phyloP scores from a whole-genome alignment of 2,888 invertebrate genomes.

The Digitonthophagus gazella region DNA sequence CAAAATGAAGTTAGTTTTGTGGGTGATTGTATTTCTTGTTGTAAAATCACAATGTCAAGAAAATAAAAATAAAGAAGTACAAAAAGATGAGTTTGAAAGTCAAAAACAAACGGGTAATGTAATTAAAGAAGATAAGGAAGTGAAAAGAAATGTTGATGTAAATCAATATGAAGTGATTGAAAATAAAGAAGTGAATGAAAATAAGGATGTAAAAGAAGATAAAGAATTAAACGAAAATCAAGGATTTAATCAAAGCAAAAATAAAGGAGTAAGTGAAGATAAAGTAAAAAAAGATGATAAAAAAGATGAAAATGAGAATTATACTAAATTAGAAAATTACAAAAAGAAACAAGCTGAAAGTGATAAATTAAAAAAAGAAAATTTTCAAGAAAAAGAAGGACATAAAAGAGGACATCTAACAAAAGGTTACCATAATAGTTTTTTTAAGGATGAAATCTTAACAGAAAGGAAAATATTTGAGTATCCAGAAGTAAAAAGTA shows the following conservation, averaged over 20 bases:
- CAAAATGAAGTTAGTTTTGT: neutral
- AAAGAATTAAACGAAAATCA: neutral
- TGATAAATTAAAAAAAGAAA: slow-evolving; percentile 65
- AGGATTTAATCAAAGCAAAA: neutral
- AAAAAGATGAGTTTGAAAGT: neutral
- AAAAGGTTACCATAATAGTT: slow-evolving; percentile 75
- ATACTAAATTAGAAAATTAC: slow-evolving; percentile 56
- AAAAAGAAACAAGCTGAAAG: slow-evolving; percentile 65
- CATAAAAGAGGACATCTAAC: slow-evolving; percentile 77
- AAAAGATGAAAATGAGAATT: slow-evolving; percentile 60
- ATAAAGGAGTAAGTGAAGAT: too few species aligned
- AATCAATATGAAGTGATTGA: too few species aligned
- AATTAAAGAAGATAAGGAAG: neutral
- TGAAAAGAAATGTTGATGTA: too few species aligned
- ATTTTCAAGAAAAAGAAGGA: slow-evolving; percentile 72
- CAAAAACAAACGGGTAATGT: neutral
- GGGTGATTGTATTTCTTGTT: neutral
- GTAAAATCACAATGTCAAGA: neutral
- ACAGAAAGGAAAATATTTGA: slow-evolving; percentile 78
- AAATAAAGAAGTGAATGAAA: too few species aligned
- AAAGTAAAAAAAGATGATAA: neutral
- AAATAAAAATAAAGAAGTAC: neutral
- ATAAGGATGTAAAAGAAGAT: neutral
- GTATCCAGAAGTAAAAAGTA: slow-evolving; percentile 63
- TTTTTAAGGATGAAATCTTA: slow-evolving; percentile 75